These are phyloP conservation scores for Spisula subtruncata DNA, from an alignment of 2,888 invertebrate species.

Conservation along the genomic window DNA sequence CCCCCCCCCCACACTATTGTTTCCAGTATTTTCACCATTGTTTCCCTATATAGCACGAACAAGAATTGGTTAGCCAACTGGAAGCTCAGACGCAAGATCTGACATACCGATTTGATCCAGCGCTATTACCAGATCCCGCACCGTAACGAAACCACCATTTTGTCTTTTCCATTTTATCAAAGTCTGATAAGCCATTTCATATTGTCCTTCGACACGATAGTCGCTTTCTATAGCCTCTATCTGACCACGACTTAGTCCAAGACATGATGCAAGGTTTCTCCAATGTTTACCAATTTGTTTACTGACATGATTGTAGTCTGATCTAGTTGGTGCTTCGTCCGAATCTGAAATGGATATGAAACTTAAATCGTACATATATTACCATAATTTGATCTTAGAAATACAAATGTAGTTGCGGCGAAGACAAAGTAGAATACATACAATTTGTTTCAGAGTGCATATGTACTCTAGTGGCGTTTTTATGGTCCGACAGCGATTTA, in stretches of 20 bases:
- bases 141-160: slow-evolving; percentile 40
- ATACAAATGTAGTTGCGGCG: too few relatives aligned
- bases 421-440: too few relatives aligned
- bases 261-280: slow-evolving; percentile 44
- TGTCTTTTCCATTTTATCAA: slow-evolving; percentile 60
- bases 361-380: too few relatives aligned
- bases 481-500: too few relatives aligned
- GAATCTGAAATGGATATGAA: slow-evolving; percentile 50
- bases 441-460: too few relatives aligned
- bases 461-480: too few relatives aligned
- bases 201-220: slow-evolving; percentile 57
- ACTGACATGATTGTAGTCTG: slow-evolving; percentile 57
- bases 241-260: slow-evolving; percentile 49
- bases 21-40: too few relatives aligned
- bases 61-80: slow-evolving; percentile 23
- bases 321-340: slow-evolving; percentile 33
- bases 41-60: too few relatives aligned
- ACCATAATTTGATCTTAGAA: too few relatives aligned
- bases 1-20: too few relatives aligned
- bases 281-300: slow-evolving; percentile 60
- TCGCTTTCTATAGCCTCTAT: slow-evolving; percentile 59
- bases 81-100: slow-evolving; percentile 53
- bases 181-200: slow-evolving; percentile 66
- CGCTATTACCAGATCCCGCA: slow-evolving; percentile 47
- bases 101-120: slow-evolving; percentile 50